These are phyloP conservation scores for Cryptomyrus ogoouensis DNA, from an alignment of 2,113 vertebrate species.

Conservation along the genomic window DNA sequence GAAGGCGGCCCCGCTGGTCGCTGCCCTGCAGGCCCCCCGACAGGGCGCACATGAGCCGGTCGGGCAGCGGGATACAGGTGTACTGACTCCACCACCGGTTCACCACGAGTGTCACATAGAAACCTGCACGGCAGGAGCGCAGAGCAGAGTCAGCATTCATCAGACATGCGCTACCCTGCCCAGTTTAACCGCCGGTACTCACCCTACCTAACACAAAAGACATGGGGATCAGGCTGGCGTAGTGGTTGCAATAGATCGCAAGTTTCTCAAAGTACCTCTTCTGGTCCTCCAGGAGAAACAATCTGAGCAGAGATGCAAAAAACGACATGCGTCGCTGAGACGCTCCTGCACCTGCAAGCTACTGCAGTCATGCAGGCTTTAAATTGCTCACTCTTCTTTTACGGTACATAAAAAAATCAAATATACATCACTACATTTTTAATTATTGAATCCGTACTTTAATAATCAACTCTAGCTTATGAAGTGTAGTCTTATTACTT, in stretches of 20 bases:
- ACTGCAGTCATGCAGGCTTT: not conserved
- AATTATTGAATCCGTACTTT: not conserved
- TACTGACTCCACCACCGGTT: constrained; percentile 94
- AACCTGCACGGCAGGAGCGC: constrained; percentile 57
- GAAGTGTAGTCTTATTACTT: not conserved
- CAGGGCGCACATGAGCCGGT: constrained; percentile 76
- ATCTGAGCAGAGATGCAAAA: constrained; percentile 50
- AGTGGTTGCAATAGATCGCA: constrained; percentile 85
- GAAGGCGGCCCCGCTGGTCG: constrained; percentile 76
- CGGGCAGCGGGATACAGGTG: constrained; percentile 76
- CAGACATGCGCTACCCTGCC: not conserved
- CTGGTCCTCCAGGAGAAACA: constrained; percentile 67
- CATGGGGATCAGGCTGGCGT: constrained; percentile 84
- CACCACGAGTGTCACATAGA: constrained; percentile 88
- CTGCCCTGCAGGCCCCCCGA: constrained; percentile 71
- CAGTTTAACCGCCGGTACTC: not conserved
- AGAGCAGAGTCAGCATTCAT: not conserved
- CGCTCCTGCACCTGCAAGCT: not conserved
- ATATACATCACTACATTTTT: not conserved
- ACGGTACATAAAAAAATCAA: not conserved
- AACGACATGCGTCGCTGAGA: not conserved
- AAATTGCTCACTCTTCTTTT: not conserved
- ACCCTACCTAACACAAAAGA: constrained; percentile 81
- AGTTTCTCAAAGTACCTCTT: constrained; percentile 85
- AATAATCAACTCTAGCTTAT: not conserved